phyloP scores from a whole-genome alignment of 2,797 vertebrate species.

The Esox lucius region DNA sequence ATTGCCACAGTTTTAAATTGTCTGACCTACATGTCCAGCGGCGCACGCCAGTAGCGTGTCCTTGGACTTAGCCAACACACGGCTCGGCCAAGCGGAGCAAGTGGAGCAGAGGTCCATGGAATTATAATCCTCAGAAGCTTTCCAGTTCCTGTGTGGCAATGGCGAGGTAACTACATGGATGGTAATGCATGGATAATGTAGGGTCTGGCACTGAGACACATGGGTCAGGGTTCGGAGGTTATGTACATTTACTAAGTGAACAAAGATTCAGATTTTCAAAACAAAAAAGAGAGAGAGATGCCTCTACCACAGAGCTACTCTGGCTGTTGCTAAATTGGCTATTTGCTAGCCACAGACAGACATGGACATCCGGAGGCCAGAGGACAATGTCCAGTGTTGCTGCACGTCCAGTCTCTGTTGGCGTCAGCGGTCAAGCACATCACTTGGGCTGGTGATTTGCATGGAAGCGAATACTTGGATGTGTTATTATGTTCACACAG shows the following conservation, averaged over 20 bases:
- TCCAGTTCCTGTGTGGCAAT: conserved; percentile 9
- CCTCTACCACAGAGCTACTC: no score
- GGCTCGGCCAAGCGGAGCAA: conserved; percentile 29
- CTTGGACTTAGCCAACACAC: conserved; percentile 41
- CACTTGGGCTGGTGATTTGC: not conserved
- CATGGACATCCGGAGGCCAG: not conserved
- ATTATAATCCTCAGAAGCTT: conserved; percentile 42
- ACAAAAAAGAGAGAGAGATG: no score
- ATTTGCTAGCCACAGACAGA: conserved; percentile 1
- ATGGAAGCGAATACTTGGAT: not conserved
- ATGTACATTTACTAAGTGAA: conserved; percentile 25
- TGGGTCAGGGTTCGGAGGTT: conserved; percentile 18
- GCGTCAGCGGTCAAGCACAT: not conserved
- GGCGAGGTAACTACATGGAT: conserved; percentile 31
- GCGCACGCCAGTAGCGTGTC: conserved; percentile 28
- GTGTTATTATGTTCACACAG: not conserved
- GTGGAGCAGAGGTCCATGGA: conserved; percentile 22
- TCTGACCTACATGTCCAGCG: conserved; percentile 54
- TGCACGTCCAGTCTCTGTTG: not conserved
- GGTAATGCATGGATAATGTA: conserved; percentile 32
- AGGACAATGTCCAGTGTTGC: not conserved
- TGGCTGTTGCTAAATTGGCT: not conserved
- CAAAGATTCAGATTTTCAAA: not conserved
- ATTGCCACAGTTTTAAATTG: conserved; percentile 40
- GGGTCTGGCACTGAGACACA: not conserved